These are phyloP conservation scores for Heliconius nattereri DNA, from an alignment of 1,140 invertebrate genomes.

Conservation along the genomic window DNA sequence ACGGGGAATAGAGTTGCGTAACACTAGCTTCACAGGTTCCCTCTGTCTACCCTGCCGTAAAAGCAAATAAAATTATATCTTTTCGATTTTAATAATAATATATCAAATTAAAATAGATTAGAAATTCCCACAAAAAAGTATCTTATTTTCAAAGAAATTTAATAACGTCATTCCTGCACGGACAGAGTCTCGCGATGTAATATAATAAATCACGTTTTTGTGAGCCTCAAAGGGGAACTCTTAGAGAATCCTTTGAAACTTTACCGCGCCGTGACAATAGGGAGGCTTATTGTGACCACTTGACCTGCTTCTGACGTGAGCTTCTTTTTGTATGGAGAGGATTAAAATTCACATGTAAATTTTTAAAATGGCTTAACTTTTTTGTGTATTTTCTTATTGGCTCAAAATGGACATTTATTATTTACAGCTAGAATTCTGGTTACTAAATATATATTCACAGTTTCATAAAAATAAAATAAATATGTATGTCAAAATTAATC, in stretches of 20 bases:
- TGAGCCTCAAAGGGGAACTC: background rate
- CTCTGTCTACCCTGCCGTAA: too few relatives aligned
- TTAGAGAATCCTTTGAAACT: constrained; percentile 23
- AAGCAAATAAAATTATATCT: too few relatives aligned
- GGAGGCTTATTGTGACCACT: constrained; percentile 6
- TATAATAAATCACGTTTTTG: constrained; percentile 13
- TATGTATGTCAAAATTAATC: too few relatives aligned
- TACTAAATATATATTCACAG: too few relatives aligned
- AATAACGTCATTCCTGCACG: background rate
- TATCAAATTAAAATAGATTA: too few relatives aligned
- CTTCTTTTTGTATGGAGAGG: background rate
- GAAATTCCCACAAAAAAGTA: background rate
- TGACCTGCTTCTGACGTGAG: background rate
- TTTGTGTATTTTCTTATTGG: background rate
- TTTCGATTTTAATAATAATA: too few relatives aligned
- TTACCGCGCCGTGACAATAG: background rate
- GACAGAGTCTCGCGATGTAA: background rate
- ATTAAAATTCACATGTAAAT: background rate
- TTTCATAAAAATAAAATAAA: too few relatives aligned
- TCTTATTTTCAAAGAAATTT: background rate
- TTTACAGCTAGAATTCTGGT: too few relatives aligned
- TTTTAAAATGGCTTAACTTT: background rate
- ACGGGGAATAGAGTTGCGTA: too few relatives aligned
- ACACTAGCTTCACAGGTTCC: too few relatives aligned
- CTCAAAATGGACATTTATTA: too few relatives aligned